Evolutionary conservation across 2,797 vertebrate species (phyloP), one percentile per base, ranked within the genome.

Genomic region (Pristis pectinata): DNA sequence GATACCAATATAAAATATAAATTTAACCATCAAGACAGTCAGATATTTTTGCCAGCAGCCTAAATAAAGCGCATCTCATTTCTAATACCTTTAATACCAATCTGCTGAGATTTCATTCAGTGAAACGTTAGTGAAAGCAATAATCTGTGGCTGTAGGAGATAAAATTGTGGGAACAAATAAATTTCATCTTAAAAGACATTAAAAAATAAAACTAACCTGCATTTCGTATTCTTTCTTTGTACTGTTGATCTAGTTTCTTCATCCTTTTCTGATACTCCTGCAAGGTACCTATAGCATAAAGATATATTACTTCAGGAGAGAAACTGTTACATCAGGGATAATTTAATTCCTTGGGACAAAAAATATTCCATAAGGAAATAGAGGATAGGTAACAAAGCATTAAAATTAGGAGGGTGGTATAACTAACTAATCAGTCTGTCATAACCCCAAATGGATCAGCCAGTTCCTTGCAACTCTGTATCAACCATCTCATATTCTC

Each of bases 201-300:
- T 95, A n/a, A 41, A 64, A 53, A 0, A 2, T 77, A 30, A 24
- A 95, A 34, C 95, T 96, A 95, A 97, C 99, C 99, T 96, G 99
- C 99, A 94, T 99, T 99, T 95, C 99, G 97, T 95, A 99, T 98
- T 96, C 99, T 98, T 95, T 99, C 99, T 96, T 98, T 99, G 96
- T 99, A 99, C 95, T 99, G 99, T 95, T 99, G 99, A 96, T 99
- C 99, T 83, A 99, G 96, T 95, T 99, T 99, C 95, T 99, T 99
- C 99, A 99, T 98, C 95, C 99, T 98, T 96, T 99, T 99, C 97
- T 99, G 99, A 96, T 99, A 99, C 95, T 99, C 99, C 95, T 99
- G 99, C 95, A 99, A 96, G 0, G 98, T 99, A 95, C 99, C 99
- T 99, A 95, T 89, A 95, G 91, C 95, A 76, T 10, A 15, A 56